phyloP scores from a whole-genome alignment of 2,888 invertebrate genomes.

The Hypercompe scribonia region DNA sequence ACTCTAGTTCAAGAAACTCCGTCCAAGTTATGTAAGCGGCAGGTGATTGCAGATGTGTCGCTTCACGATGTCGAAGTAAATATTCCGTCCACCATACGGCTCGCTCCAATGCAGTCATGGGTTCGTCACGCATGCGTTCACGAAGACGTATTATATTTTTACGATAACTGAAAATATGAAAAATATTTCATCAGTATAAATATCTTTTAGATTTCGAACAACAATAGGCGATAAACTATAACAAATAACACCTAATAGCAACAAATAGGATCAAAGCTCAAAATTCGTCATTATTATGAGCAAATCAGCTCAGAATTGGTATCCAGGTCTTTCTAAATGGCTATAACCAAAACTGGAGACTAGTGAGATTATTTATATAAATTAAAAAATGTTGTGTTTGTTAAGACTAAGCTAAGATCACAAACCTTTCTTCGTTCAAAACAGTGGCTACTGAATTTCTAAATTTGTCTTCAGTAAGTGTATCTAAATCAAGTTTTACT shows the following conservation, averaged over 20 bases:
- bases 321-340: not conserved
- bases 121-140: slow-evolving; percentile 66
- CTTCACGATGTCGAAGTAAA: slow-evolving; percentile 70
- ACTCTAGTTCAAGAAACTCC: slow-evolving; percentile 55
- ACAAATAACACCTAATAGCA: no score
- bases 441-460: slow-evolving; percentile 56
- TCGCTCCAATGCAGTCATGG: slow-evolving; percentile 67
- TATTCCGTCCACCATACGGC: slow-evolving; percentile 75
- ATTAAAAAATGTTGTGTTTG: not conserved
- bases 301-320: no score
- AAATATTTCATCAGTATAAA: not conserved
- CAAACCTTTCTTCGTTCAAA: slow-evolving; percentile 57
- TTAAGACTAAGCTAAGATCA: not conserved
- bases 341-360: not conserved
- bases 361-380: not conserved
- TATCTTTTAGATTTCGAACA: no score
- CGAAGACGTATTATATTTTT: slow-evolving; percentile 55
- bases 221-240: no score
- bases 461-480: slow-evolving; percentile 58
- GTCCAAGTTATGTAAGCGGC: slow-evolving; percentile 57
- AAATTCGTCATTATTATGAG: not conserved
- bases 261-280: no score
- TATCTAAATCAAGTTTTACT: slow-evolving; percentile 52
- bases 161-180: slow-evolving; percentile 34
- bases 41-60: slow-evolving; percentile 69